Evolutionary conservation across 2,113 vertebrate species (phyloP).

Genomic region (Cercopithecus mona): DNA sequence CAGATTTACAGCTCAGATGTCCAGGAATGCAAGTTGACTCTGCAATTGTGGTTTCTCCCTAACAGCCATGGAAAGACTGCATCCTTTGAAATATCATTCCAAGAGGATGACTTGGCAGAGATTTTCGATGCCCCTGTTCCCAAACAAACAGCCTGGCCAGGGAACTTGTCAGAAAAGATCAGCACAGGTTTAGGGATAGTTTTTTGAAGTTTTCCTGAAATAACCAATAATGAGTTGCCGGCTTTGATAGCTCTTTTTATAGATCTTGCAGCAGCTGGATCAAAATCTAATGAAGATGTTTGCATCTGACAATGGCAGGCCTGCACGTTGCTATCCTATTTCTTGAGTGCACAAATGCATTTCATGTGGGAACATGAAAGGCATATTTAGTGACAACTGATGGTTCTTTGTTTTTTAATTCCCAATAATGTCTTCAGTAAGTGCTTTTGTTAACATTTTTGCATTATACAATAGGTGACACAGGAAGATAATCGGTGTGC

Average conservation of each 20-base stretch:
- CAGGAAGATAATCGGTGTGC: slow-evolving; percentile 76
- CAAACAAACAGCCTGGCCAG: slow-evolving; percentile 16
- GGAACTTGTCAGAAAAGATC: slow-evolving; percentile 65
- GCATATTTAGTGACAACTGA: slow-evolving; percentile 80
- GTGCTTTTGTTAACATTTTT: slow-evolving; percentile 80
- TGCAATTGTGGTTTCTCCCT: background rate
- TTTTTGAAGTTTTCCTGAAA: slow-evolving; percentile 74
- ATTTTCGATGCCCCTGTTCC: slow-evolving; percentile 27
- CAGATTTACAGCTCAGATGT: slow-evolving; percentile 37
- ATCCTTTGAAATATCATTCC: slow-evolving; percentile 11
- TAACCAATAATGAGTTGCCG: slow-evolving; percentile 62
- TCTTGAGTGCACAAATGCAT: slow-evolving; percentile 58
- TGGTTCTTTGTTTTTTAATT: slow-evolving; percentile 77
- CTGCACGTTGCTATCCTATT: slow-evolving; percentile 41
- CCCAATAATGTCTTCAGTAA: slow-evolving; percentile 74
- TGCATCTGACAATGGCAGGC: slow-evolving; percentile 55
- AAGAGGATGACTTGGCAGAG: background rate
- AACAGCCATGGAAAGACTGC: background rate
- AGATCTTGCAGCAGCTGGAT: slow-evolving; percentile 73
- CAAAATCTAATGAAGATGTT: slow-evolving; percentile 77
- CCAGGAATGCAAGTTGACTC: background rate
- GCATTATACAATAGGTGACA: slow-evolving; percentile 73
- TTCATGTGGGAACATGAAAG: slow-evolving; percentile 74
- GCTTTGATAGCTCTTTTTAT: slow-evolving; percentile 73
- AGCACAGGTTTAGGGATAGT: slow-evolving; percentile 46